Base-by-base conservation (phyloP, 2,797 vertebrate genomes). In the Argentina silus region DNA sequence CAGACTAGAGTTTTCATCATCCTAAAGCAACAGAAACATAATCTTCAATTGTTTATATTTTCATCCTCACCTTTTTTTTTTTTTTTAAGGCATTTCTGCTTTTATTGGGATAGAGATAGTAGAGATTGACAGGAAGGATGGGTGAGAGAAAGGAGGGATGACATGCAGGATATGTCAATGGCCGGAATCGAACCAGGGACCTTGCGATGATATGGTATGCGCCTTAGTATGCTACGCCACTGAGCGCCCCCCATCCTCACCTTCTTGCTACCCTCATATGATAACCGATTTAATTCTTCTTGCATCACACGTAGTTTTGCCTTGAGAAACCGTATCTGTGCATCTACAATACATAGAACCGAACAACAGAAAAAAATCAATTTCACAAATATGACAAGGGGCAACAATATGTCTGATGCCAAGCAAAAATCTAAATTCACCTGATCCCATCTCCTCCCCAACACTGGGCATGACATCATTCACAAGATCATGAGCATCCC, bases 291-390 rank as follows among this genome's bases (percentile, higher is more conserved):
- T 85, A 98, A 76, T 80, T 99, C 96, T 67, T 98, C 96, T 76
- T 97, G 95, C 74, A 91, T 93, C 76, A 98, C 95, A 73, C 82
- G 93, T 61, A 99, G 87, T 85, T 96, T 98, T 81, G 97, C 96
- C 86, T 96, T 98, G 69, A 97, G 86, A 88, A 97, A 94, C 76
- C 95, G 93, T 72, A 96, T 93, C 78, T 97, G 96, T 81, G 94
- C 94, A 79, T 97, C 96, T 95, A 92, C 80, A 82, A 86, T 0
- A 56, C 85, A 85, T 1, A 17, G n/a, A 78, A 50, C 48, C 80
- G 0, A 55, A 19, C 1, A 65, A 50, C 48, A 81, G 0, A 55
- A 19, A 1, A 65, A 11, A n/a, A 36, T 36, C 27, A 2, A 36
- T 36, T 36, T 36, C 27, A 36, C 27, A 36, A 36, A 4, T 36